Evolutionary conservation across 2,888 invertebrate species (phyloP).

Genomic region (Epirrhoe alternata): DNA sequence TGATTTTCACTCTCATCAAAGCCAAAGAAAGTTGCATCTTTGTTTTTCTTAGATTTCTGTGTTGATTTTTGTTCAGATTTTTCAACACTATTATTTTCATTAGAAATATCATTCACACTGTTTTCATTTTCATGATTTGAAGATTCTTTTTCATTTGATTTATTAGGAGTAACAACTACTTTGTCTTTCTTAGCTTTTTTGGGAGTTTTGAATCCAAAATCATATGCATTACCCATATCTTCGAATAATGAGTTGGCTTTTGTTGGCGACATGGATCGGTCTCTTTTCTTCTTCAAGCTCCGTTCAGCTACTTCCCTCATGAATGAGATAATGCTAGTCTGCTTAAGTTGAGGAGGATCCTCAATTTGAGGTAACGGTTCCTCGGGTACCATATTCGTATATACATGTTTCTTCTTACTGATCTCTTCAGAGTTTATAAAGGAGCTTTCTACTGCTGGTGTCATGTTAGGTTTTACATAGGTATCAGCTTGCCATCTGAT

Average conservation of each 20-base stretch:
- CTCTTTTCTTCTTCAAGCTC: constrained; percentile 66
- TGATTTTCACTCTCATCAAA: constrained; percentile 77
- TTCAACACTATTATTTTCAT: constrained; percentile 45
- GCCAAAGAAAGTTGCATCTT: constrained; percentile 72
- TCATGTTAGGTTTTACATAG: constrained; percentile 80
- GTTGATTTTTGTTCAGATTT: constrained; percentile 30
- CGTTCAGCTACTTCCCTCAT: constrained; percentile 73
- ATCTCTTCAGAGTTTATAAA: constrained; percentile 67
- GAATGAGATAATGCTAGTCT: constrained; percentile 78
- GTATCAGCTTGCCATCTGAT: constrained; percentile 78
- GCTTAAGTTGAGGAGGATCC: constrained; percentile 63
- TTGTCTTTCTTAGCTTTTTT: constrained; percentile 45
- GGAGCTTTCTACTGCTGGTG: constrained; percentile 78
- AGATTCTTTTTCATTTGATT: constrained; percentile 51
- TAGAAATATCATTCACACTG: constrained; percentile 43
- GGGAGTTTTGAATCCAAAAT: constrained; percentile 39
- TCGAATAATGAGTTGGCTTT: constrained; percentile 63
- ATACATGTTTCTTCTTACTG: constrained; percentile 74
- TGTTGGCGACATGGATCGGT: constrained; percentile 56
- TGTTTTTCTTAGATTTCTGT: constrained; percentile 52
- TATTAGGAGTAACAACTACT: constrained; percentile 35
- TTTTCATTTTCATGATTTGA: constrained; percentile 37
- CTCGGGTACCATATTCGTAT: constrained; percentile 67
- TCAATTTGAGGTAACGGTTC: constrained; percentile 53
- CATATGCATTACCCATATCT: constrained; percentile 47